Evolutionary conservation across 2,888 invertebrate species (phyloP), one percentile per base, ranked within the genome.

Genomic region (Amphipoea oculea): DNA sequence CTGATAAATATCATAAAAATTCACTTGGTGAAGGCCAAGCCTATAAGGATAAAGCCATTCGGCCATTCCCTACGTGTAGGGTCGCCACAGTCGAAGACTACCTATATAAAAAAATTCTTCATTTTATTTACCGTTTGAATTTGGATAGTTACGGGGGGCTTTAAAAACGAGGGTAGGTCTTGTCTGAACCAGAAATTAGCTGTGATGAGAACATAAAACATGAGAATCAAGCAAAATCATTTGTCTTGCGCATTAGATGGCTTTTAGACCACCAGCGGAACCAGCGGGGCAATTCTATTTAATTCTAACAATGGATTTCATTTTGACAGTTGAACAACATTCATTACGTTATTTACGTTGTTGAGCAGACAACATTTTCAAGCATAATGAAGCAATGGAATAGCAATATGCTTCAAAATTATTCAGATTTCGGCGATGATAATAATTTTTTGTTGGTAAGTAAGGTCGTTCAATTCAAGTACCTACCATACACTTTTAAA

Each of bases 1-100:
- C 78, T 72, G 79, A 86, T 88, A 82, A 85, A 84, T 79, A 84
- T 84, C 78, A 82, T 88, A 89, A 88, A 87, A 87, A 86, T 23
- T 79, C 79, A 73, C 78, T 84, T 63, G 70, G 62, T 68, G 79
- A 80, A 81, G 86, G 82, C 60, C 78, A 81, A n/a, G 40, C 51
- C 45, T 72, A 36, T 48, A 76, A 74, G 73, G 69, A 77, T 76
- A 77, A 76, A 85, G 51, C 69, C 60, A 63, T 84, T 82, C 79
- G 82, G 51, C 69, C 60, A 63, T 84, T 82, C 79, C 62, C 62
- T 63, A 48, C 29, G n/a, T 23, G 11, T 48, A 88, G 88, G 88
- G 89, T 80, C 76, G 65, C 75, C 85, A 77, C 74, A 0, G 23
- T 3, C 3, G 2, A 17, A 29, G 2, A 40, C 2, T 4, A 36